A percentile compares a stretch with the other conserved stretches of the same genome.
Conservation (phyloP, 2,888 invertebrate genomes). For the Palloptera scutellata region DNA sequence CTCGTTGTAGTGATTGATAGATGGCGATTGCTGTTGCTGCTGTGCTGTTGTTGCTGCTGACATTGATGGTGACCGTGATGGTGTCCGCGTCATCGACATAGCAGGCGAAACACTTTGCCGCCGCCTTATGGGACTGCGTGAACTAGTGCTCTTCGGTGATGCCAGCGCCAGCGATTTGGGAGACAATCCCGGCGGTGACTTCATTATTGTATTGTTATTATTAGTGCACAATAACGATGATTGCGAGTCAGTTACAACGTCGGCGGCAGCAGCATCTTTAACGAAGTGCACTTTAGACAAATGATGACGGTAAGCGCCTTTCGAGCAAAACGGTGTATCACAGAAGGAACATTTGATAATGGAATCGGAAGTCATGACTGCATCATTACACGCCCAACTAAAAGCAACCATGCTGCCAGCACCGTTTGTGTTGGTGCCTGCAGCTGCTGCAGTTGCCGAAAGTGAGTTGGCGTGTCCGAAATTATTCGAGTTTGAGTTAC, state of each 20-base stretch:
- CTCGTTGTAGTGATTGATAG: slow-evolving; percentile 76
- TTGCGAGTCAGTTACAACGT: slow-evolving; percentile 67
- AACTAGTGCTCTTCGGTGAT: slow-evolving; percentile 49
- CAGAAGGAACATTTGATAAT: slow-evolving; percentile 95
- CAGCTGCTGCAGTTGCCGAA: slow-evolving; percentile 17
- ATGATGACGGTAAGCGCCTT: slow-evolving; percentile 96
- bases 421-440: slow-evolving; percentile 44
- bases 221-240: background rate
- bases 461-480: background rate
- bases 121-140: slow-evolving; percentile 49
- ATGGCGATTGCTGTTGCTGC: slow-evolving; percentile 34
- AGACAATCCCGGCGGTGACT: slow-evolving; percentile 42
- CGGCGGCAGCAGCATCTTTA: slow-evolving; percentile 86
- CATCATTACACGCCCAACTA: slow-evolving; percentile 95
- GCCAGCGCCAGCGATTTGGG: slow-evolving; percentile 47
- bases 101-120: slow-evolving; percentile 44
- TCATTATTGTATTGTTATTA: slow-evolving; percentile 31
- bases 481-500: slow-evolving; percentile 4
- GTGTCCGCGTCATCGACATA: slow-evolving; percentile 33
- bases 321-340: slow-evolving; percentile 95
- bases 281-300: slow-evolving; percentile 95
- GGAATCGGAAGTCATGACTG: slow-evolving; percentile 73
- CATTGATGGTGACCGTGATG: slow-evolving; percentile 21
- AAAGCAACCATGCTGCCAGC: slow-evolving; percentile 86
- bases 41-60: slow-evolving; percentile 23